These are phyloP conservation scores for Lepilemur septentrionalis DNA, from an alignment of 2,797 vertebrate genomes.

Conservation along the genomic window DNA sequence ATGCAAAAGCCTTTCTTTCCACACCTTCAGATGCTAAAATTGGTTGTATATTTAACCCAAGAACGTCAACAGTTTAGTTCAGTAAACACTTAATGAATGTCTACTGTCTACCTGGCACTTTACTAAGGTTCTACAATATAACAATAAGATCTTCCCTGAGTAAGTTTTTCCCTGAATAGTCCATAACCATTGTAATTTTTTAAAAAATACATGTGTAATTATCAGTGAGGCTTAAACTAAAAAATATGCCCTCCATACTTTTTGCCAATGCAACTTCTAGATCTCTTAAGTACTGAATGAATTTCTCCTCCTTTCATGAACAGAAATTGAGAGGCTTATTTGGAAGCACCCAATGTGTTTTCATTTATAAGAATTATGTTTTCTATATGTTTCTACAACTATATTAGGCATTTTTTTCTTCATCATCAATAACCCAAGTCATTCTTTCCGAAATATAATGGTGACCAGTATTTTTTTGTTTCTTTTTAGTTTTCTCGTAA, in stretches of 20 bases:
- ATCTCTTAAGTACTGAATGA: not conserved
- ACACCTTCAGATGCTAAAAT: not conserved
- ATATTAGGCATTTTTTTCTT: not conserved
- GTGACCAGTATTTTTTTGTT: constrained; percentile 11
- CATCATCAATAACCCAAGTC: not conserved
- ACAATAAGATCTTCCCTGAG: not conserved
- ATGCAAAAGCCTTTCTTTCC: not conserved
- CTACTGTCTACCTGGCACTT: not conserved
- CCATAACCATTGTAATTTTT: not conserved
- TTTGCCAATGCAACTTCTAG: not conserved
- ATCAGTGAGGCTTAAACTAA: not conserved
- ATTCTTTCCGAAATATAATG: not conserved
- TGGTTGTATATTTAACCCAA: not conserved
- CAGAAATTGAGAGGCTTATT: not conserved
- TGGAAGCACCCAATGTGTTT: not conserved
- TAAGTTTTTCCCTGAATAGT: not conserved
- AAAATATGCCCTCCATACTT: not conserved
- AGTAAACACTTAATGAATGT: not conserved
- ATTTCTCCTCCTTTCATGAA: not conserved
- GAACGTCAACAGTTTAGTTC: not conserved
- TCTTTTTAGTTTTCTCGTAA: constrained; percentile 87
- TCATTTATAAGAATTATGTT: not conserved
- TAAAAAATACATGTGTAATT: not conserved
- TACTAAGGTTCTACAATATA: not conserved
- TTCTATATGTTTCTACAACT: not conserved